Evolutionary conservation across 2,797 vertebrate genomes (phyloP).

Genomic region (Sorex maritimensis): DNA sequence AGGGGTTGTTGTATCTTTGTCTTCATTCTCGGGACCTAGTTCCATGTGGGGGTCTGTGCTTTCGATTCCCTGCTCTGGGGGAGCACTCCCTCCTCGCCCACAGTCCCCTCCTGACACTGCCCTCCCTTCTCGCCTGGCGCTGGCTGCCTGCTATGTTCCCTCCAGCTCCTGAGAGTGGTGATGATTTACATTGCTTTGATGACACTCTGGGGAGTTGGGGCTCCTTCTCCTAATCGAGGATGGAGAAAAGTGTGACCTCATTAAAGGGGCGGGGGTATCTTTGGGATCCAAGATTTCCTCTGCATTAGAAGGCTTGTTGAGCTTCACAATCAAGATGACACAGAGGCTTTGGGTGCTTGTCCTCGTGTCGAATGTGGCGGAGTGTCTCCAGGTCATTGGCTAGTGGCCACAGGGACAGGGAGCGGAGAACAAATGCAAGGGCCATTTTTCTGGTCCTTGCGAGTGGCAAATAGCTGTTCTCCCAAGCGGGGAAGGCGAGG

Average conservation of each 20-base stretch:
- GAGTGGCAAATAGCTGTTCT: conserved; percentile 76
- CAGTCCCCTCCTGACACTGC: not conserved
- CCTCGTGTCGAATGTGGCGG: not conserved
- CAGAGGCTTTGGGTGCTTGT: not conserved
- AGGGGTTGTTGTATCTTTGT: not conserved
- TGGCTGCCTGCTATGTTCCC: not conserved
- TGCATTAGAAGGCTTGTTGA: conserved; percentile 1
- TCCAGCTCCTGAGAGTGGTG: not conserved
- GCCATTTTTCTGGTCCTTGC: conserved; percentile 49
- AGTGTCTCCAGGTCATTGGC: not conserved
- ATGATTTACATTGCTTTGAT: not conserved
- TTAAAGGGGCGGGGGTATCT: not conserved
- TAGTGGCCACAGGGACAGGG: conserved; percentile 55
- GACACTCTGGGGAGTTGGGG: not conserved
- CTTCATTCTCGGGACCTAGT: not conserved
- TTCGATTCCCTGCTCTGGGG: not conserved
- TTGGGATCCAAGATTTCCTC: not conserved
- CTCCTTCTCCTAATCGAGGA: conserved; percentile 20
- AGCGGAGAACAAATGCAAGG: conserved; percentile 70
- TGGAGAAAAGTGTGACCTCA: not conserved
- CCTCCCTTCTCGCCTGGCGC: not conserved
- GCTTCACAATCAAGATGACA: conserved; percentile 3
- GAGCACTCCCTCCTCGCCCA: not conserved
- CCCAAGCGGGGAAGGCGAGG: conserved; percentile 46
- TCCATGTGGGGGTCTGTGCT: no score